Percentiles rank a stretch among this genome's conserved stretches.
phyloP scores from a whole-genome alignment of 2,113 vertebrate species.

The Capreolus pygargus region DNA sequence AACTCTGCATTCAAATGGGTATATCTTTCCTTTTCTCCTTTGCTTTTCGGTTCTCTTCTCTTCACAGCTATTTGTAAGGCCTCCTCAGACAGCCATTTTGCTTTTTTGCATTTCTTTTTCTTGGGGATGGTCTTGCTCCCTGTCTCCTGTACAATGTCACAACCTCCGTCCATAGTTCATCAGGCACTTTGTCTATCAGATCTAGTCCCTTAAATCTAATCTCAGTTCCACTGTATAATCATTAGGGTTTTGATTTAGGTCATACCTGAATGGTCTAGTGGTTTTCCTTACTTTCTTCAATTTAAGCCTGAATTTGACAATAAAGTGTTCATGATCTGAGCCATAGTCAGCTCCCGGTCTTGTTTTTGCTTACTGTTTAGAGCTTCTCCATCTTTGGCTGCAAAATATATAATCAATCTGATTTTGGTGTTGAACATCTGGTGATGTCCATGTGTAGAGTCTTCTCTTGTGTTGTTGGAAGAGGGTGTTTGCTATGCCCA shows the following conservation, averaged over 20 bases:
- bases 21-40: neutral
- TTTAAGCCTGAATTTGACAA: neutral
- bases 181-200: neutral
- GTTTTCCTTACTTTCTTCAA: neutral
- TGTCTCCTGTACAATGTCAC: neutral
- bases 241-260: neutral
- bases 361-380: neutral
- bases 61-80: neutral
- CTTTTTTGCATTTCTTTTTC: neutral
- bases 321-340: neutral
- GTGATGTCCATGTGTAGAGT: neutral
- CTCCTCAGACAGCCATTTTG: neutral
- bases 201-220: neutral
- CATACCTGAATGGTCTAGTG: neutral
- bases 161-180: neutral
- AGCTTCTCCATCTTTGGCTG: neutral
- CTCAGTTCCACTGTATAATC: neutral
- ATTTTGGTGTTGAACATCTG: fast-evolving
- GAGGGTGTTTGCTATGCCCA: neutral
- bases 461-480: neutral
- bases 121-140: neutral
- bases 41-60: fast-evolving
- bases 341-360: neutral
- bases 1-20: neutral
- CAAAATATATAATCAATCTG: fast-evolving